Conservation (phyloP, 2,797 vertebrate genomes). For the Ctenosaura bakeri region DNA sequence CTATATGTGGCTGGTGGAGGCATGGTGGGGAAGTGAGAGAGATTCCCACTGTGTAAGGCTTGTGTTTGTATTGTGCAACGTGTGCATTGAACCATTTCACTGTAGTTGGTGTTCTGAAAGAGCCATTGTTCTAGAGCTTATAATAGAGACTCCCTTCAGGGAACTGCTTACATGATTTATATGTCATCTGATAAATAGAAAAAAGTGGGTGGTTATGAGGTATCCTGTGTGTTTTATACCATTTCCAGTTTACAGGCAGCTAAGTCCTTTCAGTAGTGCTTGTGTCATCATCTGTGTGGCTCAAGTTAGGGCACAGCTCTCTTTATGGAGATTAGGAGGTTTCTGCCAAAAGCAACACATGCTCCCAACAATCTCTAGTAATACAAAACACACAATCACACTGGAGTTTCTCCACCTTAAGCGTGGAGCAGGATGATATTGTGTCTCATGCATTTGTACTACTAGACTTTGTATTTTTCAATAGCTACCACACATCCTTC, state of each 20-base stretch:
- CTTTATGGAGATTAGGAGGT: neutral
- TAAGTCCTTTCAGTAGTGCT: neutral
- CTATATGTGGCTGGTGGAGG: neutral
- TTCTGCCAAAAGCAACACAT: neutral
- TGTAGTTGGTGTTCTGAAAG: neutral
- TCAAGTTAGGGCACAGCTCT: neutral
- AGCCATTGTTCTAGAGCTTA: neutral
- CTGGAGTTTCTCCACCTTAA: neutral
- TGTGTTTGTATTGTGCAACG: neutral
- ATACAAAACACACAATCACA: neutral
- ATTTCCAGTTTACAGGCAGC: neutral
- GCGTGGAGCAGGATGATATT: neutral
- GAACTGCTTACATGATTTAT: neutral
- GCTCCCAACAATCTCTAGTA: neutral
- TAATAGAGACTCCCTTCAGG: neutral
- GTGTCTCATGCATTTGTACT: neutral
- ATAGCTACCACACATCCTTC: neutral
- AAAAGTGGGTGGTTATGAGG: neutral
- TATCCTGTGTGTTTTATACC: neutral
- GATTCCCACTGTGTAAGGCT: neutral
- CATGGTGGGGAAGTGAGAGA: neutral
- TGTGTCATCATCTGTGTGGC: neutral
- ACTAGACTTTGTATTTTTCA: neutral
- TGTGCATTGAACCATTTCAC: neutral
- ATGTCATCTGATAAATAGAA: neutral